Evolutionary conservation across 2,797 vertebrate species (phyloP).

Genomic region (Ataeniobius toweri): DNA sequence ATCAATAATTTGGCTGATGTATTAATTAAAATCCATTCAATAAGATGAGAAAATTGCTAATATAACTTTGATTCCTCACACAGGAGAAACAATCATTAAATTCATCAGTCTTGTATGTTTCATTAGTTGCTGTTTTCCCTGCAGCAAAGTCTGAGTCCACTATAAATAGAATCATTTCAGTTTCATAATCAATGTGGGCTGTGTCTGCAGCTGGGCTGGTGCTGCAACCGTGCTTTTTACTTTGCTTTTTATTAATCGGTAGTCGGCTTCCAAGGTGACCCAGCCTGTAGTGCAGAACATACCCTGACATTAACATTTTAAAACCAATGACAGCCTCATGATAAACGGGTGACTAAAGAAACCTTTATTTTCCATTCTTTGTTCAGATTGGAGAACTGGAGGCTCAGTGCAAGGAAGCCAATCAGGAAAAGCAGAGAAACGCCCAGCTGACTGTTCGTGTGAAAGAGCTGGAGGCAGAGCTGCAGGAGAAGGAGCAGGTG

Average conservation of each 20-base stretch:
- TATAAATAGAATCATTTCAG: constrained; percentile 63
- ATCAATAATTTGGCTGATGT: neutral
- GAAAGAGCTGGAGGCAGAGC: constrained; percentile 88
- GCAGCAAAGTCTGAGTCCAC: constrained; percentile 35
- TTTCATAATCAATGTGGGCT: constrained; percentile 64
- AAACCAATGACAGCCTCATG: neutral
- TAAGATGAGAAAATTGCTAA: neutral
- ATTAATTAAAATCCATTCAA: constrained; percentile 6
- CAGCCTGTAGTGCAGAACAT: neutral
- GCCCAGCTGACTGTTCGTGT: constrained; percentile 84
- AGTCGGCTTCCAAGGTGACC: constrained; percentile 7
- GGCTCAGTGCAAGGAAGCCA: constrained; percentile 87
- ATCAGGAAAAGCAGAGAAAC: constrained; percentile 89
- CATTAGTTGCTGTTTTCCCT: constrained; percentile 43
- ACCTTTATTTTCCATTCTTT: neutral
- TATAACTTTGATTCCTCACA: neutral
- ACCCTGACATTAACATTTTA: neutral
- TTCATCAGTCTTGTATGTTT: constrained; percentile 12
- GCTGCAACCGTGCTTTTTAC: constrained; percentile 24
- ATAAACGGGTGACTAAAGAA: constrained; percentile 1
- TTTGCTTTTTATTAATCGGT: constrained; percentile 7
- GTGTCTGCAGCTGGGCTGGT: constrained; percentile 48
- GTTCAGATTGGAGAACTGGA: constrained; percentile 89
- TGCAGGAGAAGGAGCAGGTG: constrained; percentile 93
- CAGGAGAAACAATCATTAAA: neutral